phyloP scores from a whole-genome alignment of 1,140 invertebrate species.

The Drosophila murphyi region DNA sequence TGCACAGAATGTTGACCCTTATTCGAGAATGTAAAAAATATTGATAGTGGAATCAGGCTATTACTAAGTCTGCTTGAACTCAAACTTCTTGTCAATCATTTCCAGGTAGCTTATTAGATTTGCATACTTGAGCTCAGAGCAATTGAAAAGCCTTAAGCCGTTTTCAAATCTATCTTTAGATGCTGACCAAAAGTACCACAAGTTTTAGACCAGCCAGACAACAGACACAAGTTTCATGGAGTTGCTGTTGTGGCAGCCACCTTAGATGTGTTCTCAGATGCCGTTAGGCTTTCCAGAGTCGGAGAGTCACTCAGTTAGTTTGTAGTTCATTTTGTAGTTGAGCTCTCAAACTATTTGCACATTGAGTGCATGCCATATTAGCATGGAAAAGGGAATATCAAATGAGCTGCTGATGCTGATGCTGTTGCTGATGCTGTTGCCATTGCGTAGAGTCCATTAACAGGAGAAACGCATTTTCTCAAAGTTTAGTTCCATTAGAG shows the following conservation, averaged over 20 bases:
- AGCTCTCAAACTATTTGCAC: slow-evolving; percentile 81
- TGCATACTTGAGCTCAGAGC: background rate
- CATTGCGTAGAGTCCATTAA: slow-evolving; percentile 71
- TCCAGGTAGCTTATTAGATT: background rate
- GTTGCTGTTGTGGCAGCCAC: background rate
- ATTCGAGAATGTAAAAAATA: too few relatives aligned
- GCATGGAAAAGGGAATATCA: slow-evolving; percentile 78
- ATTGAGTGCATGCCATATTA: slow-evolving; percentile 82
- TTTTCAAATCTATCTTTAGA: too few relatives aligned
- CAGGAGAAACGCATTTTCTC: slow-evolving; percentile 71
- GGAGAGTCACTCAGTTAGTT: background rate
- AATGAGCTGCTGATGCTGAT: slow-evolving; percentile 61
- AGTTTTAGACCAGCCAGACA: too few relatives aligned
- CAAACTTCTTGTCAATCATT: background rate
- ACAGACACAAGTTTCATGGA: too few relatives aligned
- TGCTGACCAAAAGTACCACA: too few relatives aligned
- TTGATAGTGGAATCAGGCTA: too few relatives aligned
- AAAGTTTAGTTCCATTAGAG: slow-evolving; percentile 76
- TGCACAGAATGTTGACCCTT: too few relatives aligned
- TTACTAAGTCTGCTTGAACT: too few relatives aligned
- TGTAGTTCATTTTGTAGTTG: slow-evolving; percentile 32
- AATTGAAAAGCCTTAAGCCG: background rate
- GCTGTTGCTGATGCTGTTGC: background rate
- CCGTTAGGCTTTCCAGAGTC: slow-evolving; percentile 3
- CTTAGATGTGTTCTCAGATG: slow-evolving; percentile 1